Evolutionary conservation across 1,140 invertebrate species (phyloP), one percentile per base, ranked within the genome.

Genomic region (Rhopalosiphum padi): DNA sequence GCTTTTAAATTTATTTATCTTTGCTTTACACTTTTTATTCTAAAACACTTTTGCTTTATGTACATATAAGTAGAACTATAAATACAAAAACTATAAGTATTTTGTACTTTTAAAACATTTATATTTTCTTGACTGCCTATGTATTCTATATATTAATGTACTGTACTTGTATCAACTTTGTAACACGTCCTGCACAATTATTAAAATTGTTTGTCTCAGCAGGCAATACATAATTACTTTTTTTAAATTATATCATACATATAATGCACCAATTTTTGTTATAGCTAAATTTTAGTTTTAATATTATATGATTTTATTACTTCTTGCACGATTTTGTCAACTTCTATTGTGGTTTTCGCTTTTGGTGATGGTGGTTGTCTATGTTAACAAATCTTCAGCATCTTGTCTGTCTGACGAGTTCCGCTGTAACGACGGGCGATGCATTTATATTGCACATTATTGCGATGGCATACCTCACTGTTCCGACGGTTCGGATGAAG

Each of bases 401-500:
- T 43, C 93, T 91, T 94, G 93, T 91, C 90, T 94, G 85, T 7
- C 0, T 41, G 90, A 94, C 51, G 89, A 95, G 95, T 94, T 94
- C 94, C 94, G 91, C 37, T 94, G 94, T 91, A 68, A 77, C 90
- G 92, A 94, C 90, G 97, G 97, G 93, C 96, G 96, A 94, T 98
- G 98, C 95, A 96, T 98, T 94, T 96, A 97, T 91, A 96, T 97
- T 91, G 98, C 97, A 95, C 96, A 97, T 95, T 98, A 97, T 95
- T 98, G 98, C 95, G 97, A 98, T 95, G 97, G 97, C 94, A 96
- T 96, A 94, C 97, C 98, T 95, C 97, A 98, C 95, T 98, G 98
- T 94, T 97, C 97, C 2, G 98, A 98, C 95, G 96, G 96, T 53
- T 97, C 97, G 82, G 98, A 98, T 95, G 98, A 98, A 95, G 97